Base-by-base conservation (phyloP, 2,888 invertebrate genomes). In the Apotomis betuletana region DNA sequence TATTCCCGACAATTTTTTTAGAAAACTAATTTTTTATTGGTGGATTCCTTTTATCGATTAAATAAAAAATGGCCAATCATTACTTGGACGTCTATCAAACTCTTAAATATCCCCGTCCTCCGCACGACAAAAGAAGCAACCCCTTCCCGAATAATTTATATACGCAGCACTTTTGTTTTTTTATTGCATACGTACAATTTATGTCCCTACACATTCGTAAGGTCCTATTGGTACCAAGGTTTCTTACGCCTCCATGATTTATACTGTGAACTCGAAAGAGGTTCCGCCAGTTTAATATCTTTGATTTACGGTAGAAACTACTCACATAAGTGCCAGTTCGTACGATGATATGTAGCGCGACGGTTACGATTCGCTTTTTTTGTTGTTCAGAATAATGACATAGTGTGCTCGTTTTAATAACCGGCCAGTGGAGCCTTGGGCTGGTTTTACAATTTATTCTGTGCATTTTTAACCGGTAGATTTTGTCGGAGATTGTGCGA, bases 251-350 rank as follows among this genome's bases (percentile, higher is more conserved):
- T 88, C 81, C 80, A 82, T 92, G 92, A 93, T 93, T 93, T 93
- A 93, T 91, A 88, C 85, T 91, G 90, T 90, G 91, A 92, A 91
- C 92, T 91, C 87, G 86, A 91, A 92, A 91, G 92, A 93, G 92
- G 92, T 91, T 90, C 92, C 90, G 88, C 90, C 88, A 87, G 90
- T 92, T 93, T 93, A 93, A 93, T 93, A 93, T 93, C 87, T 91
- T 92, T 93, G 93, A 93, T 93, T 93, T 93, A 93, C 91, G 92
- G 90, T 90, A 90, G 91, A 91, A 90, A 91, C 91, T 90, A 90
- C 89, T 85, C 87, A 87, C 86, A 87, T 91, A 92, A 91, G 89
- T 90, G 89, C 91, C 90, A 90, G 90, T 88, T 89, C 86, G 83
- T 81, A 76, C 87, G 87, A 90, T 92, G 92, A 92, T 92, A 91